Evolutionary conservation across 2,797 vertebrate species (phyloP).

Genomic region (Phalanger gymnotis): DNA sequence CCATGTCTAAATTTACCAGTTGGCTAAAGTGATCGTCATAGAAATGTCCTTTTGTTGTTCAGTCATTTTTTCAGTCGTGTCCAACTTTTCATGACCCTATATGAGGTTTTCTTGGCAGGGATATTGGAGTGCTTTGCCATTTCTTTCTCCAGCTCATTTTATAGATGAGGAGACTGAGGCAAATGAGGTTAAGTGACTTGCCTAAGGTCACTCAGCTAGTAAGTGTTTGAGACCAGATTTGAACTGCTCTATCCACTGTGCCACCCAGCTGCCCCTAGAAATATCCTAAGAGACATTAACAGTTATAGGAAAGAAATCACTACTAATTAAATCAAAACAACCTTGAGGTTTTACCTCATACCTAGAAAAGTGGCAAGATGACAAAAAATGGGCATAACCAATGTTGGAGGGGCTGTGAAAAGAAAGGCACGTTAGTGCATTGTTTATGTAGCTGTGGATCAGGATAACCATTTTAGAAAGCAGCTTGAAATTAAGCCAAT

Average conservation of each 20-base stretch:
- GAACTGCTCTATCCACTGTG: background rate
- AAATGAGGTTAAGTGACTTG: background rate
- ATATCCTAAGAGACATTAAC: background rate
- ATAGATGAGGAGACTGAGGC: background rate
- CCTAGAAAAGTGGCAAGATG: background rate
- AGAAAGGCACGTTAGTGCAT: background rate
- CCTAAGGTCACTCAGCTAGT: background rate
- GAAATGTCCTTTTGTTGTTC: background rate
- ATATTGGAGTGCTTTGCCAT: background rate
- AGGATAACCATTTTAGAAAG: background rate
- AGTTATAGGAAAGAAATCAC: background rate
- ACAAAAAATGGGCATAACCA: background rate
- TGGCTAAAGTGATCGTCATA: background rate
- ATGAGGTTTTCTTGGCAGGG: background rate
- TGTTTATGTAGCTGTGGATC: background rate
- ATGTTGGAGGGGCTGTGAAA: background rate
- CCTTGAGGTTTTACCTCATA: background rate
- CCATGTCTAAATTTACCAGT: background rate
- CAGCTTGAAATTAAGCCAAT: background rate
- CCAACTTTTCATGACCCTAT: background rate
- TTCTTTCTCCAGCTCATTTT: background rate
- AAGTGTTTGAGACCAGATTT: background rate
- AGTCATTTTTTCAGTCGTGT: background rate
- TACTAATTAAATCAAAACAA: background rate
- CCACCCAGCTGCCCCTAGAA: background rate